These are phyloP conservation scores for Sphenopsis melanotis DNA, from an alignment of 2,797 vertebrate species.

Conservation along the genomic window DNA sequence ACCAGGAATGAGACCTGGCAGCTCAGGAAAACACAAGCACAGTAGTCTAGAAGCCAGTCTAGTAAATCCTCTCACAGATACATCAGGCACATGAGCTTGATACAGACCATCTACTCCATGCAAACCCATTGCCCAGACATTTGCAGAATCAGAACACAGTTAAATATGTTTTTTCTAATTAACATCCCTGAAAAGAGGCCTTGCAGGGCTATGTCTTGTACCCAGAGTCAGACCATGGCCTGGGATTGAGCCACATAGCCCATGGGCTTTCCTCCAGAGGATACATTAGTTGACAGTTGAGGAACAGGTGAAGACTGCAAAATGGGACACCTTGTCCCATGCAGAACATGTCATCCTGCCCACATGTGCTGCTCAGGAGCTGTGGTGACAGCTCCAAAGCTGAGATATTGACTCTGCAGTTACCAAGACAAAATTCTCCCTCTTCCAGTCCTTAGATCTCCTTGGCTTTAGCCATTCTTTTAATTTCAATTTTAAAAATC, in stretches of 20 bases:
- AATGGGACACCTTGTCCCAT: background rate
- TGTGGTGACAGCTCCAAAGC: background rate
- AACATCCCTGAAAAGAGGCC: background rate
- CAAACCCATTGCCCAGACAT: background rate
- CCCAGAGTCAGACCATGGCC: background rate
- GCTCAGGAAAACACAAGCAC: background rate
- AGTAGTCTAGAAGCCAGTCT: background rate
- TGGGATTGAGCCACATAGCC: background rate
- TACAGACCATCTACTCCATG: background rate
- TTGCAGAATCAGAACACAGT: background rate
- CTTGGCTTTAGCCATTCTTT: background rate
- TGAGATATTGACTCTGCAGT: background rate
- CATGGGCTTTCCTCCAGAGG: background rate
- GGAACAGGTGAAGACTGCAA: background rate
- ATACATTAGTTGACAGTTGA: background rate
- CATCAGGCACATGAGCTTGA: background rate
- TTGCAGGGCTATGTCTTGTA: background rate
- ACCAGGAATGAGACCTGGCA: background rate
- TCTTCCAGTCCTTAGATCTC: background rate
- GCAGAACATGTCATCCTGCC: background rate
- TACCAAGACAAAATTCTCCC: background rate
- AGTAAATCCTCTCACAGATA: background rate
- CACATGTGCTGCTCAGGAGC: background rate
- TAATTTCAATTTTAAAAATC: background rate
- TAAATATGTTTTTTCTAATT: background rate